A percentile compares a stretch with the other conserved stretches of the same genome.
phyloP scores from a whole-genome alignment of 2,113 vertebrate genomes.

The Henicopernis longicauda region DNA sequence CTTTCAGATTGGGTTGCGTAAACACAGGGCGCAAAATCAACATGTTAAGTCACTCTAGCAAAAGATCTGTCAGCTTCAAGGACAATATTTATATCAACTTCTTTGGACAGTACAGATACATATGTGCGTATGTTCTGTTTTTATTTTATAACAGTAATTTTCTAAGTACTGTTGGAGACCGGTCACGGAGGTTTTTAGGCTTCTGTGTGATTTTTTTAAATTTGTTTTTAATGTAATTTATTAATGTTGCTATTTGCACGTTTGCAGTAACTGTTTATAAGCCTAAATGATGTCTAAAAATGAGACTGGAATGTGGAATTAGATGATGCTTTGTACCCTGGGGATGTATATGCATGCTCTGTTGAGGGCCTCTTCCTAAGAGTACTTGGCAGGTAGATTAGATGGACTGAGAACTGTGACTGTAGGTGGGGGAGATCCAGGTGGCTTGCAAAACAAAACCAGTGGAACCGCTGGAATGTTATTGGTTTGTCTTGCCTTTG shows the following conservation, averaged over 20 bases:
- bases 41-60: not conserved
- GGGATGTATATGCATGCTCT: not conserved
- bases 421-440: not conserved
- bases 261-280: not conserved
- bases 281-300: not conserved
- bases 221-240: not conserved
- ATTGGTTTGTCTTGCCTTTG: not conserved
- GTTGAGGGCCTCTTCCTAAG: not conserved
- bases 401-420: not conserved
- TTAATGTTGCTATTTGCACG: not conserved
- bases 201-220: not conserved
- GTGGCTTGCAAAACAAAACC: not conserved
- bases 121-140: not conserved
- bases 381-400: not conserved
- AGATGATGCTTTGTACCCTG: not conserved
- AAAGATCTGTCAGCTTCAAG: not conserved
- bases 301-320: not conserved
- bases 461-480: not conserved
- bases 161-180: not conserved
- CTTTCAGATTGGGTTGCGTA: slow-evolving; percentile 7
- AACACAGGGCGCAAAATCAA: not conserved
- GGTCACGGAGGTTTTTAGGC: not conserved
- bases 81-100: not conserved
- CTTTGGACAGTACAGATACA: not conserved
- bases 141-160: not conserved